Evolutionary conservation across 2,888 invertebrate species (phyloP).

Genomic region (Acanthosepion lycidas): DNA sequence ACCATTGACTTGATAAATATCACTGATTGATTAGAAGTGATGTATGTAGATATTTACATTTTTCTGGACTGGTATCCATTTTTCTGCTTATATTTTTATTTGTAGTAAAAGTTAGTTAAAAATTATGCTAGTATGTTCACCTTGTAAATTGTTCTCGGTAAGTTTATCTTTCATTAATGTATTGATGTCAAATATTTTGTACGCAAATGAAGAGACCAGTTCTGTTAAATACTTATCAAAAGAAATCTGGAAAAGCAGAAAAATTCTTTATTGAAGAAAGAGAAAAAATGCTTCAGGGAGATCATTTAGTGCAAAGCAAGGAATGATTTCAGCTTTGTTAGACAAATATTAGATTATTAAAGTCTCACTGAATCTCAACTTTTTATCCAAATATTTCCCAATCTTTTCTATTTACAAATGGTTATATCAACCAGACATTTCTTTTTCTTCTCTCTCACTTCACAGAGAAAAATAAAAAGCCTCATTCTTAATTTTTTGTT

Average conservation of each 20-base stretch:
- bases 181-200: too few species aligned
- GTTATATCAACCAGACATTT: background rate
- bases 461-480: background rate
- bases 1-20: too few species aligned
- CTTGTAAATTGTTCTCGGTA: too few species aligned
- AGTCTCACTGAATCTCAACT: background rate
- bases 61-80: too few species aligned
- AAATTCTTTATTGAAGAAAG: background rate
- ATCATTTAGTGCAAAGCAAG: conserved; percentile 6
- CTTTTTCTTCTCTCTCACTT: background rate
- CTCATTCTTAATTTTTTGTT: background rate
- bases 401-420: background rate
- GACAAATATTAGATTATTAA: conserved; percentile 33
- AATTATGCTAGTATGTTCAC: too few species aligned
- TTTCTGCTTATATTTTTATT: too few species aligned
- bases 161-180: too few species aligned
- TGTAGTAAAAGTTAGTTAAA: too few species aligned
- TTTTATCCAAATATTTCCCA: background rate
- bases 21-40: too few species aligned
- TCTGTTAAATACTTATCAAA: background rate
- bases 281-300: background rate
- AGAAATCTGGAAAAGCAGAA: background rate
- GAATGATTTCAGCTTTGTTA: background rate
- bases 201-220: background rate
- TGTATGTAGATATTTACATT: too few species aligned